phyloP scores from a whole-genome alignment of 2,113 vertebrate species.

The Leucopsar rothschildi region DNA sequence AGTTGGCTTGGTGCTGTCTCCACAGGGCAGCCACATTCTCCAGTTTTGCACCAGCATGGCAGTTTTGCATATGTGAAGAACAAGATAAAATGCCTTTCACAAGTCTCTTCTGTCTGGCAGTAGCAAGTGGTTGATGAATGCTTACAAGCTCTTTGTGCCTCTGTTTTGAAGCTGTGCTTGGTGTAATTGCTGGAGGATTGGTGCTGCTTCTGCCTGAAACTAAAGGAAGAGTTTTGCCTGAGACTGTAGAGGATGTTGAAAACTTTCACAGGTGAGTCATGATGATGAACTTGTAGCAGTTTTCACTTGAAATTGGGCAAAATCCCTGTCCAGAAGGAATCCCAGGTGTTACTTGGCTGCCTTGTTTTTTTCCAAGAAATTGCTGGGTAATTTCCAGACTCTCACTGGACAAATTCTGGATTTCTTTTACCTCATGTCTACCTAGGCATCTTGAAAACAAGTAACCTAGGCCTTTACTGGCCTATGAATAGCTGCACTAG shows the following conservation, averaged over 20 bases:
- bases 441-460: background rate
- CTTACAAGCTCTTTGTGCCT: background rate
- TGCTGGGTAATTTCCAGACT: background rate
- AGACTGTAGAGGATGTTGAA: conserved; percentile 85
- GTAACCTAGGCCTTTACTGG: background rate
- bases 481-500: background rate
- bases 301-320: background rate
- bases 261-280: conserved; percentile 71
- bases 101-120: background rate
- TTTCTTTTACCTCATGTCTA: background rate
- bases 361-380: background rate
- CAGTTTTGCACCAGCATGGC: background rate
- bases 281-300: background rate
- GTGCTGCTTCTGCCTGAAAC: conserved; percentile 88
- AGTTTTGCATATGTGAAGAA: background rate
- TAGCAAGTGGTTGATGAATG: background rate
- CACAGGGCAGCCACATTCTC: background rate
- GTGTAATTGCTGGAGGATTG: conserved; percentile 78
- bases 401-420: background rate
- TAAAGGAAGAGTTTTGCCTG: conserved; percentile 81
- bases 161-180: conserved; percentile 72
- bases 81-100: background rate
- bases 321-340: background rate
- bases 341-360: background rate
- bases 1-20: background rate